Evolutionary conservation across 2,113 vertebrate species (phyloP), one percentile per base, ranked within the genome.

Genomic region (Halichoerus grypus): DNA sequence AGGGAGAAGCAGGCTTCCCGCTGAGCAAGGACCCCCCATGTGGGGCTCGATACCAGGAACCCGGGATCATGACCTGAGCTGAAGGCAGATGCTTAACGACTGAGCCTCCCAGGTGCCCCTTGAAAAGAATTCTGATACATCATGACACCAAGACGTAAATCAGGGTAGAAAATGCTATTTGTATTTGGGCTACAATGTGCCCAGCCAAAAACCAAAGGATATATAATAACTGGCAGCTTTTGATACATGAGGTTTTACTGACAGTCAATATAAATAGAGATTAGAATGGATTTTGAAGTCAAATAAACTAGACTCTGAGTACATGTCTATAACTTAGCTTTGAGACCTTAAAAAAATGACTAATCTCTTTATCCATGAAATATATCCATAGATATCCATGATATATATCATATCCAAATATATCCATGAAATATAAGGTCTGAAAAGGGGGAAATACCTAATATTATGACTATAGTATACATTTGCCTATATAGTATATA

Each of bases 361-460:
- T 94, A 86, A 89, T 92, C 85, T 63, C 42, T 92, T 59, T 77
- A 82, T 92, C 76, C 21, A 89, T 63, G 31, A 92, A 49, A 42
- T 61, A 55, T 22, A 39, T 26, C 39, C 39, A 42, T 42, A 42
- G 4, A 42, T 42, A 42, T 42, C 39, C 39, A 42, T 42, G 39
- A 42, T 42, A 42, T 42, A 42, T 42, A 42, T 42, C 39, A 42
- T 42, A 42, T 42, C 39, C 39, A 42, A 42, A 42, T 42, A 42
- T 77, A 82, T 92, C 76, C 21, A 89, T 63, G 31, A 92, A 49
- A 42, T 61, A 55, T 22, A 39, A 21, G 14, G 36, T n/a, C 28
- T 84, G 33, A 89, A 77, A 85, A 51, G 16, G 5, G 24, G 2
- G 3, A 90, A 63, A 76, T 69, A 53, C 14, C 39, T 77, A 91